phyloP scores from a whole-genome alignment of 2,113 vertebrate species.

The Haemorhous mexicanus region DNA sequence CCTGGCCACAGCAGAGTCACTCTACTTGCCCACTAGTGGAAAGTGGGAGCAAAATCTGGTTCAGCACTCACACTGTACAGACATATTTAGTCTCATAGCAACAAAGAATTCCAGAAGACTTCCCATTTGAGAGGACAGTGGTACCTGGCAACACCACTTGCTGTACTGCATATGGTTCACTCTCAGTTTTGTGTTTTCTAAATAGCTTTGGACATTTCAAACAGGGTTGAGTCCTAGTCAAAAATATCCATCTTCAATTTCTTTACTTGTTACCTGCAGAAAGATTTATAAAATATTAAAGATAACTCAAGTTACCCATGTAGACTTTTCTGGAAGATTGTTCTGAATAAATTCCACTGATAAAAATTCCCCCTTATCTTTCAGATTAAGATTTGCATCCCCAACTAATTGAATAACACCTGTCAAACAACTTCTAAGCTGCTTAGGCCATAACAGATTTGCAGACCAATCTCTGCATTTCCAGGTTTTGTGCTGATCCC shows the following conservation, averaged over 20 bases:
- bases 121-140: constrained; percentile 45
- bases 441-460: neutral
- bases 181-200: neutral
- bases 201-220: neutral
- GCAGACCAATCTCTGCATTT: neutral
- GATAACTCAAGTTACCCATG: neutral
- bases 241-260: neutral
- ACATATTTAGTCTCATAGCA: constrained; percentile 61
- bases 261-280: neutral
- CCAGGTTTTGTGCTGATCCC: neutral
- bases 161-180: constrained; percentile 2
- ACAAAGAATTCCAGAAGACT: constrained; percentile 61
- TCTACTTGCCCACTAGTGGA: neutral
- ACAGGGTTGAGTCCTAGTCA: neutral
- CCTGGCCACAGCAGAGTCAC: neutral
- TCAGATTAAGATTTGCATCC: neutral
- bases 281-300: neutral
- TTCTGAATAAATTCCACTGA: neutral
- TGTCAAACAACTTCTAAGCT: neutral
- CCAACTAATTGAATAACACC: neutral
- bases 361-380: neutral
- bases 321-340: neutral
- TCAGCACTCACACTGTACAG: neutral
- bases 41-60: constrained; percentile 46
- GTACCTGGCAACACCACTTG: constrained; percentile 24